Evolutionary conservation across 1,140 invertebrate genomes (phyloP), one percentile per base, ranked within the genome.

Genomic region (Bombus breviceps): DNA sequence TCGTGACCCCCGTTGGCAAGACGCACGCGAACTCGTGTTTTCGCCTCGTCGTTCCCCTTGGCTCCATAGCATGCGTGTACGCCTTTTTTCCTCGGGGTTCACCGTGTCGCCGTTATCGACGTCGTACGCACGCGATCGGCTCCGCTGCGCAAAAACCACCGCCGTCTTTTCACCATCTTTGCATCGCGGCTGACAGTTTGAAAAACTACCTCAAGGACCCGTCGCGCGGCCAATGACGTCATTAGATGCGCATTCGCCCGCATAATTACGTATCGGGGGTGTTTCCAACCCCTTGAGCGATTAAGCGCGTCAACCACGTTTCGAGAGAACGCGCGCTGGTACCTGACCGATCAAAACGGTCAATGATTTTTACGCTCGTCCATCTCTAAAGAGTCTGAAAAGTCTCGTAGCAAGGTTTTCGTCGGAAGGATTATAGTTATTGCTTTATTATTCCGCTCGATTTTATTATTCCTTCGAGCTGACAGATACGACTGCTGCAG

Each of bases 21-120:
- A 68, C 37, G 62, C 84, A 85, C 84, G 84, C 84, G 84, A 85
- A 22, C 78, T 43, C 32, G 47, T 66, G 34, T 85, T 73, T 68
- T 68, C 83, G 77, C 43, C 47, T 71, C 53, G 25, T n/a, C n/a
- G 28, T 15, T 47, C n/a, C 13, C n/a, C 68, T 22, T 6, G 34
- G 25, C 53, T 18, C n/a, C 32, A 12, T 5, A 2, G 53, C 37
- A 64, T 81, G 83, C 83, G 83, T 85, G 83, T 43, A 74, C 83
- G 78, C 83, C 57, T 43, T 78, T 79, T 71, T 25, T 5, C 10
- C 32, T 12, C 34, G 25, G 18, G 41, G 12, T 22, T 53, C 47
- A 47, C 47, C 76, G 32, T 47, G 10, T 78, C 76, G 76, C 41
- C 28, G 74, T 75, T 57, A 85, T 85, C 77, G 77, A 25, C n/a